Base-by-base conservation (phyloP, 2,113 vertebrate species). In the Clarias macrocephalus region DNA sequence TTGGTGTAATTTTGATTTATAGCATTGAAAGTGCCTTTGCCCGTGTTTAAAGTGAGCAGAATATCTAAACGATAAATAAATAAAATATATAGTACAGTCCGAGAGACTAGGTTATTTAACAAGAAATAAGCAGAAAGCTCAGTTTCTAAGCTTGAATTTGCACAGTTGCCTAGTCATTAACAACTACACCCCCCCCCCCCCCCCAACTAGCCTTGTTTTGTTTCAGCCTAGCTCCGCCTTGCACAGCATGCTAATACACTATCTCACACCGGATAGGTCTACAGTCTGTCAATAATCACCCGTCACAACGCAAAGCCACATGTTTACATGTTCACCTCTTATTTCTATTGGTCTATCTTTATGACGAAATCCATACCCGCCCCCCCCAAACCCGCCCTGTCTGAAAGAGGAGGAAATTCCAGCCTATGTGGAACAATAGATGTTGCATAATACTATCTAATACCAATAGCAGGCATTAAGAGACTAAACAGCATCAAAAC, bases 131-230 rank as follows among this genome's bases (percentile, higher is more conserved):
- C 3, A 73, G 0, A 8, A 15, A 65, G 7, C 37, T 18, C 4
- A 12, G 30, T 18, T 79, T 75, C 15, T 15, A 56, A n/a, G 60
- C 42, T 37, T 73, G 56, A 48, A 56, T 65, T 65, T 18, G 59
- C 70, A 75, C 79, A 82, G 54, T 83, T 86, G 76, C 79, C 72
- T 83, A 80, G 70, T 88, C 85, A 68, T 86, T 83, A 21, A 76
- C 68, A 73, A 68, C 62, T 76, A 70, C 77, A 30, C 75, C 30
- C 85, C 86, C 76, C 88, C 89, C n/a, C 88, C 90, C 68, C 93
- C 92, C 85, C 91, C 87, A 52, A 0, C 82, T 65, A 65, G 91
- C 93, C 86, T 95, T 95, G 94, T 96, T 95, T 94, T 95, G 87
- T 93, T 92, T 89, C 82, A 9, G 11, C n/a, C 70, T 77, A 88